Evolutionary conservation across 53 echinoderm and acorn worm genomes (phyloP), one percentile per base, ranked within the genome.

Genomic region (Stichopus horrens): DNA sequence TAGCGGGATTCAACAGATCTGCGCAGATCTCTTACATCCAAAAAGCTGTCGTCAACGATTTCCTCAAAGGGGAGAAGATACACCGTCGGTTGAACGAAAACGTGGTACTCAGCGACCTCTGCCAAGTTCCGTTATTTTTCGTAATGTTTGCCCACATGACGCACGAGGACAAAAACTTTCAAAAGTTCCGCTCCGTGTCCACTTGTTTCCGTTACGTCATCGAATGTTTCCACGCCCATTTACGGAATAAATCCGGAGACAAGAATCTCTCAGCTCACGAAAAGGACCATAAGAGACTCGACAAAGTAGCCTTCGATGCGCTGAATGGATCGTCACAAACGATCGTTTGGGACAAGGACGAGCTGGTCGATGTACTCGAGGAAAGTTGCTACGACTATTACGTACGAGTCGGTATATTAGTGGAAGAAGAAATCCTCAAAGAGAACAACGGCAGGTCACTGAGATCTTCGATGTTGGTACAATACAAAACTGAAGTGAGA

Each of bases 401-500:
- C 14, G 18, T 81, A 21, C 52, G 14, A 8, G 58, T 81, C 57
- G 81, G 81, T 7, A 81, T 81, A 21, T 81, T 81, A 81, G 81
- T 81, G 55, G 81, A 81, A 7, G 58, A 57, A 56, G 81, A 81
- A 9, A 57, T 81, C 6, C 81, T 81, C 2, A 55, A 53, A 21
- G 20, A n/a, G 9, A 6, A 81, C 56, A 58, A 56, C 57, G 57
- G 20, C 4, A 6, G 14, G 4, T 56, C 57, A 56, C 7, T 11
- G 58, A 57, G 57, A 20, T 19, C 21, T 6, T 81, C 81, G n/a
- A 58, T 14, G 55, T 22, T 57, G 14, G n/a, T 81, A 10, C 81
- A 81, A 81, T 81, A 81, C 58, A 81, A 81, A 56, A 81, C 21
- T 18, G 81, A 81, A 22, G 81, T 81, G n/a, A 81, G 81, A 23